These are phyloP conservation scores for Eucidaris tribuloides DNA, from an alignment of 35 echinoderm and acorn worm genomes.

Conservation along the genomic window DNA sequence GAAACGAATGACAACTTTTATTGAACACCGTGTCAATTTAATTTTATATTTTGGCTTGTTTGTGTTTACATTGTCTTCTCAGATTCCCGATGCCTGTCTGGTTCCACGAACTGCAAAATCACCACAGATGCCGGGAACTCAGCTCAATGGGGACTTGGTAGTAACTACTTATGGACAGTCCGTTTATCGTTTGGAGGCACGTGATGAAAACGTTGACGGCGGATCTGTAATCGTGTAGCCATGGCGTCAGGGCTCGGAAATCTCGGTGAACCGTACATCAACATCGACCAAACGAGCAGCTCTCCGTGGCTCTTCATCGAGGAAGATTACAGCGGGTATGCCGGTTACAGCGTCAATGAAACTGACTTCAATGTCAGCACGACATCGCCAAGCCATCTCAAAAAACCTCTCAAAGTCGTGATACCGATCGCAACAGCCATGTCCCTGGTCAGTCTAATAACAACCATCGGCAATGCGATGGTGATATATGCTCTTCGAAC, in stretches of 20 bases:
- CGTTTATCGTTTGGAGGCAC: too few relatives aligned
- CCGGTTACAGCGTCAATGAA: not conserved
- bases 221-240: too few relatives aligned
- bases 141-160: too few relatives aligned
- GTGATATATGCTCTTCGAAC: constrained; percentile 93
- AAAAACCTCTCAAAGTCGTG: constrained; percentile 13
- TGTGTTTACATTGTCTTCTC: too few relatives aligned
- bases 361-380: constrained; percentile 7
- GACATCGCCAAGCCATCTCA: not conserved
- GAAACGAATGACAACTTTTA: too few relatives aligned
- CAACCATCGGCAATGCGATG: constrained; percentile 79
- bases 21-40: too few relatives aligned
- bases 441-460: constrained; percentile 74
- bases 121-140: too few relatives aligned
- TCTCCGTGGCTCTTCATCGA: not conserved
- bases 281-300: not conserved
- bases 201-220: too few relatives aligned
- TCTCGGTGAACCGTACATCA: not conserved
- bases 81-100: too few relatives aligned
- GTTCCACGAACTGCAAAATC: too few relatives aligned
- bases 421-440: constrained; percentile 80
- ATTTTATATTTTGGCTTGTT: too few relatives aligned
- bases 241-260: constrained; percentile 13
- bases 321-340: constrained; percentile 20
- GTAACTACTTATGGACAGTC: too few relatives aligned